These are phyloP conservation scores for Pandion haliaetus DNA, from an alignment of 2,113 vertebrate species.

Conservation along the genomic window DNA sequence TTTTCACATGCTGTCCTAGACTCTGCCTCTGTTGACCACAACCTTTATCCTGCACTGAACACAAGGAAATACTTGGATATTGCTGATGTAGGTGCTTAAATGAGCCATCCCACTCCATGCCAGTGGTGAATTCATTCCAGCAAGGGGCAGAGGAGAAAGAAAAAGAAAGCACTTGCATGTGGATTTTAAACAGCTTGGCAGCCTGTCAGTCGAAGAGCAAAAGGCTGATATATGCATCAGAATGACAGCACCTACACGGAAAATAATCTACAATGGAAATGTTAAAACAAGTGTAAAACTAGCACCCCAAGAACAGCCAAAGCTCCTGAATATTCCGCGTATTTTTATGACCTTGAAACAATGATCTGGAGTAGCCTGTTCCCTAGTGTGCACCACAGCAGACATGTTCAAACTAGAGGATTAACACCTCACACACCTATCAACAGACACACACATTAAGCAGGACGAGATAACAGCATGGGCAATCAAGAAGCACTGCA, in stretches of 20 bases:
- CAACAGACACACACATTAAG: conserved; percentile 62
- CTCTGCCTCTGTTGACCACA: background rate
- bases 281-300: background rate
- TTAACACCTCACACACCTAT: conserved; percentile 71
- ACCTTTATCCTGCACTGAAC: background rate
- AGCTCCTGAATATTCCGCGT: conserved; percentile 1
- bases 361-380: conserved; percentile 1
- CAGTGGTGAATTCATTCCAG: background rate
- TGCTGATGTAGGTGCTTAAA: background rate
- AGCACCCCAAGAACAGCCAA: background rate
- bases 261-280: background rate
- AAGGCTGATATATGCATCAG: background rate
- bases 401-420: conserved; percentile 46
- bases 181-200: background rate
- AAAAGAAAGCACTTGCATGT: background rate
- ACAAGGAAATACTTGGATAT: background rate
- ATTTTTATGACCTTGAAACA: conserved; percentile 61
- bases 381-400: conserved; percentile 1
- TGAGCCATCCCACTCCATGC: background rate
- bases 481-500: conserved; percentile 58
- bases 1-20: background rate
- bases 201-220: background rate
- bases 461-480: conserved; percentile 65
- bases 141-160: background rate
- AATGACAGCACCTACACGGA: background rate